A percentile compares a stretch with the other conserved stretches of the same genome.
Evolutionary conservation across 2,113 vertebrate genomes (phyloP).

Genomic region (Crotalus viridis): DNA sequence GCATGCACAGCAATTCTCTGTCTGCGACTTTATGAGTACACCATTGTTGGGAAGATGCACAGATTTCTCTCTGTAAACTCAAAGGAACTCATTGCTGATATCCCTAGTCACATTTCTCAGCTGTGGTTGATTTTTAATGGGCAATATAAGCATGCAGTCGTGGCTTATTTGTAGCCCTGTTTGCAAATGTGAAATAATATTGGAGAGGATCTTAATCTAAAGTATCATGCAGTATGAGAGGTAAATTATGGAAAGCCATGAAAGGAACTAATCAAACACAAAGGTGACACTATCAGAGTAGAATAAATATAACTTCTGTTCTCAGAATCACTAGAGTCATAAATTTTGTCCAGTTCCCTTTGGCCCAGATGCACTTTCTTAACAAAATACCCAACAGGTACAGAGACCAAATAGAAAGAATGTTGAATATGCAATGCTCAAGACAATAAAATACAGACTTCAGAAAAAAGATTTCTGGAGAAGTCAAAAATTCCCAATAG

Average conservation of each 20-base stretch:
- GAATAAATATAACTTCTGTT: not conserved
- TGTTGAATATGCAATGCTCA: not conserved
- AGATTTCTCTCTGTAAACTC: not conserved
- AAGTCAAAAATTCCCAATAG: not conserved
- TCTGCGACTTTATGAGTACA: conserved; percentile 7
- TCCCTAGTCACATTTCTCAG: not conserved
- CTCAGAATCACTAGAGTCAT: not conserved
- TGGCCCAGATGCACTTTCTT: not conserved
- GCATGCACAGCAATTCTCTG: not conserved
- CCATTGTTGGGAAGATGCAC: conserved; percentile 3
- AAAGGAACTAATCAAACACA: conserved; percentile 8
- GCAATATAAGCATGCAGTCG: not conserved
- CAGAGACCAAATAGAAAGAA: not conserved
- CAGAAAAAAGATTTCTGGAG: not conserved
- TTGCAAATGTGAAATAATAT: not conserved
- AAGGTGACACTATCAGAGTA: not conserved
- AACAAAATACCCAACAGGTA: not conserved
- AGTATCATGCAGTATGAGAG: not conserved
- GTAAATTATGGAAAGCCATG: not conserved
- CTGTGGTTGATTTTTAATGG: not conserved
- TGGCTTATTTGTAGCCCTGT: not conserved
- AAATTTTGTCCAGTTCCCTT: not conserved
- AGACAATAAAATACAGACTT: conserved; percentile 1
- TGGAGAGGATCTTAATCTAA: not conserved
- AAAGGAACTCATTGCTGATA: not conserved